A percentile compares a stretch with the other conserved stretches of the same genome.
Conservation (phyloP, 1,140 invertebrate species). For the Zaprionus camerounensis region DNA sequence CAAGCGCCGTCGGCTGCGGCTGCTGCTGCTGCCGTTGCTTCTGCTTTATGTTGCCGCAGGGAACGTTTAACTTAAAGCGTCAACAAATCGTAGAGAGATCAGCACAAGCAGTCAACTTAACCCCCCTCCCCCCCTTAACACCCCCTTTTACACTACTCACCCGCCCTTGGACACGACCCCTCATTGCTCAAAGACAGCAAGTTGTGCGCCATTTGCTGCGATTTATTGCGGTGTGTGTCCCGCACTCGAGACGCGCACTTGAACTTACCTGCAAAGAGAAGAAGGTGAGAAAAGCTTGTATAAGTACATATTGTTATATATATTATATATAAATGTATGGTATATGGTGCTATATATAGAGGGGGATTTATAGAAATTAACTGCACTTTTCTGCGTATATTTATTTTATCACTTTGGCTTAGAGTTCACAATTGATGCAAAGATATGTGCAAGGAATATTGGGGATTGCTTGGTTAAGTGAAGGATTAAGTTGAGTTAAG, state of each 20-base stretch:
- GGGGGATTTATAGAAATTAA: slow-evolving; percentile 7
- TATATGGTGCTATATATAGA: background rate
- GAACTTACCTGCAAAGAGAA: slow-evolving; percentile 70
- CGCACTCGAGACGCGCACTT: slow-evolving; percentile 33
- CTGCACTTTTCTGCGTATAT: background rate
- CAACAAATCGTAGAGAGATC: slow-evolving; percentile 68
- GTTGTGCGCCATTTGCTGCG: slow-evolving; percentile 68
- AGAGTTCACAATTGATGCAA: background rate
- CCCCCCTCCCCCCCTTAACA: background rate
- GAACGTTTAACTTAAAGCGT: slow-evolving; percentile 80
- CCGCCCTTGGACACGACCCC: background rate
- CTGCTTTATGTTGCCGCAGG: slow-evolving; percentile 67
- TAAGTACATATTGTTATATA: slow-evolving; percentile 14
- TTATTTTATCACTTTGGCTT: slow-evolving; percentile 2
- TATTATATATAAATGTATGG: slow-evolving; percentile 12
- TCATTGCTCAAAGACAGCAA: slow-evolving; percentile 33
- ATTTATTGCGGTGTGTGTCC: slow-evolving; percentile 56
- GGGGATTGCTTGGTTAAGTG: background rate
- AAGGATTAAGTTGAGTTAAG: background rate
- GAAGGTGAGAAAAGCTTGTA: slow-evolving; percentile 24
- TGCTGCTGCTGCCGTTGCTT: slow-evolving; percentile 6
- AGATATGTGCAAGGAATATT: background rate
- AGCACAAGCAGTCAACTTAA: slow-evolving; percentile 16
- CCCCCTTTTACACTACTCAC: slow-evolving; percentile 16
- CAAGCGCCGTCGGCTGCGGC: background rate